Conservation (phyloP, 1,140 invertebrate genomes). For the Ruditapes philippinarum region DNA sequence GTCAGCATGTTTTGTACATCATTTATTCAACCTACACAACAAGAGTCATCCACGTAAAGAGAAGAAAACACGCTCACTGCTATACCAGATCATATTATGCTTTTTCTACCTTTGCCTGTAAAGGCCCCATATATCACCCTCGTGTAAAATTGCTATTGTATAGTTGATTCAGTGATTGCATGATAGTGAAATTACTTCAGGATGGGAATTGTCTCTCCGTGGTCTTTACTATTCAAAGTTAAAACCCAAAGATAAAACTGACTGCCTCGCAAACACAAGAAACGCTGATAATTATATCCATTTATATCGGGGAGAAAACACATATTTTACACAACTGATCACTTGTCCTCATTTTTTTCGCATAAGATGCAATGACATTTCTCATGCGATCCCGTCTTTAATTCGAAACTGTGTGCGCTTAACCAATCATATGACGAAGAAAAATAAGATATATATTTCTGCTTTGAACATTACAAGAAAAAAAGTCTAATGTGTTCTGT, state of each 20-base stretch:
- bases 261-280: neutral
- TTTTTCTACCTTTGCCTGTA: constrained; percentile 11
- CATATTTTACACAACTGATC: neutral
- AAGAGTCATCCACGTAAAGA: too few species aligned
- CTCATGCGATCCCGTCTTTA: constrained; percentile 17
- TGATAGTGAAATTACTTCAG: constrained; percentile 31
- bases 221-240: neutral
- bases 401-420: neutral
- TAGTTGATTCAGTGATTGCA: constrained; percentile 25
- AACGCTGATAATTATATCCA: neutral
- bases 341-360: neutral
- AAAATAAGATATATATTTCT: too few species aligned
- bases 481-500: too few species aligned
- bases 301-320: neutral
- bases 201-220: constrained; percentile 11
- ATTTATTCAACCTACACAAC: too few species aligned
- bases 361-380: neutral
- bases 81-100: too few species aligned
- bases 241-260: neutral
- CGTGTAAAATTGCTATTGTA: neutral
- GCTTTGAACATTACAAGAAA: too few species aligned
- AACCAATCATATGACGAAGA: neutral
- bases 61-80: too few species aligned
- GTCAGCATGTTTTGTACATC: too few species aligned
- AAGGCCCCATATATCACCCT: constrained; percentile 2